Conservation (phyloP, 1,140 invertebrate genomes). For the Chironomus tepperi region DNA sequence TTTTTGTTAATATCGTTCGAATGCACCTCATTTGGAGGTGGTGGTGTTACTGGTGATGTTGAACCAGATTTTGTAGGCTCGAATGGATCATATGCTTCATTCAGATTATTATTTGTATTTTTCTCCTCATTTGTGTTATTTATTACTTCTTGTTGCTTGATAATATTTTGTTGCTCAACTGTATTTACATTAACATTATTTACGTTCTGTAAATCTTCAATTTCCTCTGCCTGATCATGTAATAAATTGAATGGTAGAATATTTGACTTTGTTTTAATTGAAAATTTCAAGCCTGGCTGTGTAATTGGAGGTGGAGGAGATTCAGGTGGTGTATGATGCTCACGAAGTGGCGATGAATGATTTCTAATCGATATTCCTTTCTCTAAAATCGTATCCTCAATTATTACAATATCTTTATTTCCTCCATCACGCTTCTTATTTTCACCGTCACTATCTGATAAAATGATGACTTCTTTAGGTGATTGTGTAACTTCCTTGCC, state of each 20-base stretch:
- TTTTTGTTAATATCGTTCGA: slow-evolving; percentile 16
- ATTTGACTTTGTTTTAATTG: slow-evolving; percentile 30
- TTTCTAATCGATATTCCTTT: slow-evolving; percentile 38
- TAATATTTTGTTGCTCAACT: background rate
- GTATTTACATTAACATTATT: slow-evolving; percentile 26
- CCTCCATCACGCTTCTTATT: background rate
- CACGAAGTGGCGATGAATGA: slow-evolving; percentile 29
- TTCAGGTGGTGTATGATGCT: slow-evolving; percentile 30
- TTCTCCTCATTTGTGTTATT: slow-evolving; percentile 34
- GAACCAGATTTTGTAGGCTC: slow-evolving; percentile 77
- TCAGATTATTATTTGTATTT: background rate
- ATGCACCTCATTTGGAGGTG: slow-evolving; percentile 30
- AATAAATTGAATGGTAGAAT: slow-evolving; percentile 30
- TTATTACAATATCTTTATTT: background rate
- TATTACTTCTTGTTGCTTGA: background rate
- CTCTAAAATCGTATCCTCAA: slow-evolving; percentile 29
- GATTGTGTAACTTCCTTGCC: slow-evolving; percentile 70
- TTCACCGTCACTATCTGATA: slow-evolving; percentile 70
- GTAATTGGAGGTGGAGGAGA: slow-evolving; percentile 36
- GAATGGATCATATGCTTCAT: slow-evolving; percentile 78
- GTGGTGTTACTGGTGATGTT: slow-evolving; percentile 40
- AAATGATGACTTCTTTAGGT: slow-evolving; percentile 67
- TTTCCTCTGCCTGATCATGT: slow-evolving; percentile 36
- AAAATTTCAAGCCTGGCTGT: slow-evolving; percentile 31
- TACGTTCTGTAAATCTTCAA: slow-evolving; percentile 38